phyloP scores from a whole-genome alignment of 1,140 invertebrate genomes.

The Ceratosolen solmsi region DNA sequence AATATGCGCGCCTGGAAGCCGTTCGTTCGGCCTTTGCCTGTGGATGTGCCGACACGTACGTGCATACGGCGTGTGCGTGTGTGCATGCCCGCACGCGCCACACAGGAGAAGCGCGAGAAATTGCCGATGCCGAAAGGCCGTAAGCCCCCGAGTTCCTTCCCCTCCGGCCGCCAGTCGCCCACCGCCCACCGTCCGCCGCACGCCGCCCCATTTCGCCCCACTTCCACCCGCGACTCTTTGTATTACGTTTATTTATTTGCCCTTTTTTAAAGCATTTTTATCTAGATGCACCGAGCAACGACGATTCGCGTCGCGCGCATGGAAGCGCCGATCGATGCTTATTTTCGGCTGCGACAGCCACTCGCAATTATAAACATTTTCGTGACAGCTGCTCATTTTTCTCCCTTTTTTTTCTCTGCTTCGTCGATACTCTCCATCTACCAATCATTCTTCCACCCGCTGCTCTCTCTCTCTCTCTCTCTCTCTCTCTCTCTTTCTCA shows the following conservation, averaged over 20 bases:
- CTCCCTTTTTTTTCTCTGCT: neutral
- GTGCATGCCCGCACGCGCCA: neutral
- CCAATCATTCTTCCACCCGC: neutral
- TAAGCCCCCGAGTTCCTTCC: neutral
- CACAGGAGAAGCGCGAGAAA: slow-evolving; percentile 29
- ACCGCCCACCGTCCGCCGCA: slow-evolving; percentile 40
- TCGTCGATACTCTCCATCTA: neutral
- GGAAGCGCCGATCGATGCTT: slow-evolving; percentile 51
- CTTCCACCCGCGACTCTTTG: neutral
- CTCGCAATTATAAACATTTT: slow-evolving; percentile 51
- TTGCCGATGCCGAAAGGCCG: slow-evolving; percentile 7
- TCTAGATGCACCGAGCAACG: slow-evolving; percentile 9
- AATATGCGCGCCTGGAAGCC: neutral
- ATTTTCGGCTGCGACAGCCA: slow-evolving; percentile 51
- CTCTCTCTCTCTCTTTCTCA: slow-evolving; percentile 24
- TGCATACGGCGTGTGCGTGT: neutral
- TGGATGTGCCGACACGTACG: neutral
- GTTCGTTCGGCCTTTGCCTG: neutral
- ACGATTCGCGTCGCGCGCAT: slow-evolving; percentile 33
- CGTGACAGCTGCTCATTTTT: neutral
- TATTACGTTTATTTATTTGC: slow-evolving; percentile 51
- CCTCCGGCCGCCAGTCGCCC: neutral
- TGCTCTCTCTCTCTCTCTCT: neutral
- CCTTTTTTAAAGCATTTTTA: slow-evolving; percentile 18
- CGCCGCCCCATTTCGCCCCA: neutral